Conservation (phyloP, 2,888 invertebrate species). For the Rhamphomyia laevipes region DNA sequence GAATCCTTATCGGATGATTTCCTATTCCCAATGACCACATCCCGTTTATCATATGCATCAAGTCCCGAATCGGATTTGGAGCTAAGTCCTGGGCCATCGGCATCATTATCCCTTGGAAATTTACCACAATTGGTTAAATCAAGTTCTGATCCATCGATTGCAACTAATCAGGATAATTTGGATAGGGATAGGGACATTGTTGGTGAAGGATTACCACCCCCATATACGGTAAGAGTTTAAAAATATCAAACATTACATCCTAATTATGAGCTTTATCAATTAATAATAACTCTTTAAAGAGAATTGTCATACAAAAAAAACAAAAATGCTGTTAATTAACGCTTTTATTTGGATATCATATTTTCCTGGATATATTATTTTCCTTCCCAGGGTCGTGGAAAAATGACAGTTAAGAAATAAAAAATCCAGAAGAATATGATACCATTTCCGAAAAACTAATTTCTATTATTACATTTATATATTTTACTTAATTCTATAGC, state of each 20-base stretch:
- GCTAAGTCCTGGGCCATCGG: conserved; percentile 61
- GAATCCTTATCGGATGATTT: conserved; percentile 96
- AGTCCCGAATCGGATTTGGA: conserved; percentile 94
- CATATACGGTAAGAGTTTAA: conserved; percentile 62
- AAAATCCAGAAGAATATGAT: too few relatives aligned
- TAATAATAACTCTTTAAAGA: not conserved
- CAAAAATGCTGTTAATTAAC: too few relatives aligned
- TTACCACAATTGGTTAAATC: conserved; percentile 61
- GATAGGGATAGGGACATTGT: conserved; percentile 52
- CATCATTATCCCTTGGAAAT: conserved; percentile 44
- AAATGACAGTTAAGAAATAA: too few relatives aligned
- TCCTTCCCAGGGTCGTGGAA: too few relatives aligned
- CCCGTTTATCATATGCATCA: conserved; percentile 89
- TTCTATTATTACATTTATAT: not conserved
- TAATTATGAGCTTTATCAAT: too few relatives aligned
- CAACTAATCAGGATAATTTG: conserved; percentile 81
- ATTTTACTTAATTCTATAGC: conserved; percentile 19
- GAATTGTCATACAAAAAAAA: too few relatives aligned
- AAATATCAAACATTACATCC: not conserved
- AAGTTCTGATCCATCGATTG: conserved; percentile 89
- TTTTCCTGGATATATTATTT: too few relatives aligned
- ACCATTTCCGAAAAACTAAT: not conserved
- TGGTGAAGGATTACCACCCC: conserved; percentile 59
- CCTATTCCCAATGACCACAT: conserved; percentile 95
- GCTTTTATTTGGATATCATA: too few relatives aligned